phyloP scores from a whole-genome alignment of 2,797 vertebrate species.

The Artibeus lituratus region DNA sequence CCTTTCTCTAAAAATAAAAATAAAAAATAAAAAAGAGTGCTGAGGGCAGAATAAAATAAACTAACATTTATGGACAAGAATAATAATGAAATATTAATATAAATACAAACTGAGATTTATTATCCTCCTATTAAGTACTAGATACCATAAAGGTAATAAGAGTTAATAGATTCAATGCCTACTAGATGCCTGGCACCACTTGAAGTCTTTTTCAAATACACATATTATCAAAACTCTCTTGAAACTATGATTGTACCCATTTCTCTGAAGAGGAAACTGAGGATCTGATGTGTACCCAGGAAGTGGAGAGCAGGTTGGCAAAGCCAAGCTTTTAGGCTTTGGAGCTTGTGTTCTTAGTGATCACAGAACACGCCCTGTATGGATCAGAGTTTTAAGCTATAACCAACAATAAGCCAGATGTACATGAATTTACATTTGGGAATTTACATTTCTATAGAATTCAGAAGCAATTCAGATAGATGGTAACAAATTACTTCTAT shows the following conservation, averaged over 20 bases:
- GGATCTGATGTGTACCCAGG: not conserved
- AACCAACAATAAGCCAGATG: not conserved
- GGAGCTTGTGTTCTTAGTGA: not conserved
- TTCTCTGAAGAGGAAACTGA: not conserved
- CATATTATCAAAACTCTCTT: not conserved
- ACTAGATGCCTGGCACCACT: not conserved
- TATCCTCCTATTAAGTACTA: not conserved
- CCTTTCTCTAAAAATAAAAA: too few relatives aligned
- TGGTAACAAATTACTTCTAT: not conserved
- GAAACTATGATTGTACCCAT: not conserved
- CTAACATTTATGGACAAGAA: not conserved
- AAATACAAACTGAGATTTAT: not conserved
- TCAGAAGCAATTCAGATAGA: not conserved
- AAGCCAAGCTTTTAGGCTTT: not conserved
- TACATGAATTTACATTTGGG: not conserved
- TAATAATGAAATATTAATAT: not conserved
- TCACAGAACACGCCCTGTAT: not conserved
- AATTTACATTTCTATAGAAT: fast-evolving
- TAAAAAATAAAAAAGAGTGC: not conserved
- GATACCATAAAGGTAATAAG: not conserved
- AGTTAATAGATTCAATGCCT: not conserved
- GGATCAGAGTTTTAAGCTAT: not conserved
- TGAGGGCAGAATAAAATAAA: not conserved
- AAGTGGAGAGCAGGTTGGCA: not conserved
- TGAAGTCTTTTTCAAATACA: not conserved